Conservation (phyloP, 2,888 invertebrate species). For the Pseudeuparius sepicola region DNA sequence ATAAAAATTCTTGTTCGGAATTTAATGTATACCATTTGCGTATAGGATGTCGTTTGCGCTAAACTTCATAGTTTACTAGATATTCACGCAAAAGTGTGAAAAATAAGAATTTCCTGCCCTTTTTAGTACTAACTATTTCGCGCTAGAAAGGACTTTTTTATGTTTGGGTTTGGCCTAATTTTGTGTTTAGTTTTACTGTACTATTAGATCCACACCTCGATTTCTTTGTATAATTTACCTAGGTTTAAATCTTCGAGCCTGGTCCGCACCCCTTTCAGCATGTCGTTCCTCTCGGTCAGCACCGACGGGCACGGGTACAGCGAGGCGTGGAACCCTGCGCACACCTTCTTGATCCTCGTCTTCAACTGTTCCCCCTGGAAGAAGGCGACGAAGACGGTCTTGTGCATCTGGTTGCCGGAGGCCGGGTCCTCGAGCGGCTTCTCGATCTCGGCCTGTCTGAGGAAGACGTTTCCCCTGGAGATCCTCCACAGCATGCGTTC, state of each 20-base stretch:
- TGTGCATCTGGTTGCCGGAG: constrained; percentile 77
- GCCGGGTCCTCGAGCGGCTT: constrained; percentile 74
- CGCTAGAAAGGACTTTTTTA: too few species aligned
- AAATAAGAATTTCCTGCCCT: too few species aligned
- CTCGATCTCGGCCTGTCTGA: constrained; percentile 76
- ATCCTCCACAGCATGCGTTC: constrained; percentile 91
- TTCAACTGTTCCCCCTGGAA: constrained; percentile 91
- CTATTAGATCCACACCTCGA: too few species aligned
- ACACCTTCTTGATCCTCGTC: constrained; percentile 84
- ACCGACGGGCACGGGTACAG: constrained; percentile 88
- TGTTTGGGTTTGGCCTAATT: too few species aligned
- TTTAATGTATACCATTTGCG: too few species aligned
- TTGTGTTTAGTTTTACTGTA: too few species aligned
- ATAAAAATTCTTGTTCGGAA: too few species aligned
- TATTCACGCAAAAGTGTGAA: too few species aligned
- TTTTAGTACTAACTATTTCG: too few species aligned
- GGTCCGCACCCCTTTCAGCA: constrained; percentile 83
- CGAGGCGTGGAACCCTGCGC: constrained; percentile 86
- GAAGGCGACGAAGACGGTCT: constrained; percentile 82
- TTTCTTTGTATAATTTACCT: too few species aligned
- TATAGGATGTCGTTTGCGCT: too few species aligned
- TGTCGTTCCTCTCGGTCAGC: constrained; percentile 73
- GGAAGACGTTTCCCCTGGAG: constrained; percentile 83
- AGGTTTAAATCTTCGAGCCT: constrained; percentile 76
- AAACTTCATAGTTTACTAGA: too few species aligned